These are phyloP conservation scores for Zygogramma bicolorata DNA, from an alignment of 2,888 invertebrate genomes.

Conservation along the genomic window DNA sequence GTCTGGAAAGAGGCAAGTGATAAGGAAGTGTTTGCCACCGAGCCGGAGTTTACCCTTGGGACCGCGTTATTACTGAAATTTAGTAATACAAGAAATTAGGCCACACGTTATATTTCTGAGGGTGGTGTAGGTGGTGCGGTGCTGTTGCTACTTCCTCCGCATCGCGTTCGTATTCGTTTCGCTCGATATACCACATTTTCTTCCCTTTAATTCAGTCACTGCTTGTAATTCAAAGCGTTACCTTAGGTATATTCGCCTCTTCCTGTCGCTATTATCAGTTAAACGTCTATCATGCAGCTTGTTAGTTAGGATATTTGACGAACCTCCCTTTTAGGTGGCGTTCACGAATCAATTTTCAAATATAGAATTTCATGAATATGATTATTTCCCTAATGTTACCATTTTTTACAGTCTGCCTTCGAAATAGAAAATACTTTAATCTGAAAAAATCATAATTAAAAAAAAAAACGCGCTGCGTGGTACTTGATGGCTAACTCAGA, in stretches of 20 bases:
- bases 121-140: not conserved
- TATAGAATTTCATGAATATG: too few species aligned
- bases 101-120: constrained; percentile 40
- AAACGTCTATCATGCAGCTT: constrained; percentile 62
- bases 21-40: constrained; percentile 31
- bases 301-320: constrained; percentile 60
- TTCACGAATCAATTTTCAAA: too few species aligned
- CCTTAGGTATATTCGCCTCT: constrained; percentile 49
- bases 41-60: constrained; percentile 41
- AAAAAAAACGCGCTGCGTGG: too few species aligned
- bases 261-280: constrained; percentile 60
- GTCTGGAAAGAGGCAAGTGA: constrained; percentile 33
- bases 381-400: too few species aligned
- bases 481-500: too few species aligned
- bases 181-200: constrained; percentile 57
- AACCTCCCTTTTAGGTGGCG: too few species aligned
- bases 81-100: constrained; percentile 45
- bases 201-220: constrained; percentile 57
- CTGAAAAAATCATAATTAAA: too few species aligned
- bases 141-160: constrained; percentile 1
- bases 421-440: too few species aligned
- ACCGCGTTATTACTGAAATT: constrained; percentile 43
- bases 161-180: constrained; percentile 51
- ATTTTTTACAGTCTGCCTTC: too few species aligned
- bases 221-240: constrained; percentile 61